Percentiles rank a stretch among this genome's conserved stretches.
Evolutionary conservation across 2,888 invertebrate species (phyloP).

Genomic region (Spilarctia lutea): DNA sequence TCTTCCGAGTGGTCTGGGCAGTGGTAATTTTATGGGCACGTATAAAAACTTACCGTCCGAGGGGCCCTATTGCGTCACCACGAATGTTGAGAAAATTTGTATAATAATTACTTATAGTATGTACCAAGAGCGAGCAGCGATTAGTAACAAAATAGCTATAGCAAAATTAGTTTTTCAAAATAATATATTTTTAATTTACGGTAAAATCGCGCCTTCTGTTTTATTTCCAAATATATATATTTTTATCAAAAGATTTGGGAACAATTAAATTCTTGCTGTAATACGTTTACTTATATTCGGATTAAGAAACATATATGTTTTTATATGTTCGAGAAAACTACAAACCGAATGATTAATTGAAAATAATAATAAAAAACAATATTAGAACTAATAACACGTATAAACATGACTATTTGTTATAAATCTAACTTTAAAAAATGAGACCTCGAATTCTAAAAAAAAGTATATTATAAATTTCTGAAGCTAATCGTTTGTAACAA

Average conservation of each 20-base stretch:
- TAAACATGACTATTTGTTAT: neutral
- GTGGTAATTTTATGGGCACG: constrained; percentile 66
- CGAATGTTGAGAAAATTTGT: constrained; percentile 72
- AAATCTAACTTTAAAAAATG: neutral
- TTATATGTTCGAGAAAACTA: too few species aligned
- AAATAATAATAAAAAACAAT: neutral
- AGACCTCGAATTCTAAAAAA: neutral
- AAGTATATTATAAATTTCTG: neutral
- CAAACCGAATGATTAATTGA: neutral
- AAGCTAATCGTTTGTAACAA: neutral
- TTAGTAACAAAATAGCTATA: constrained; percentile 13
- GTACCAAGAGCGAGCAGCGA: constrained; percentile 57
- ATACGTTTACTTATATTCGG: neutral
- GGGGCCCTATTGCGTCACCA: constrained; percentile 79
- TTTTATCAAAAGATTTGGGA: neutral
- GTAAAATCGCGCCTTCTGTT: neutral
- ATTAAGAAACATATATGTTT: neutral
- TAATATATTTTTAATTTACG: neutral
- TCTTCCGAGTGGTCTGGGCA: constrained; percentile 56
- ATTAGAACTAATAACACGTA: neutral
- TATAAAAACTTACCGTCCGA: constrained; percentile 66
- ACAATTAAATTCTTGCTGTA: neutral
- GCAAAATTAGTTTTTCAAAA: neutral
- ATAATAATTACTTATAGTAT: constrained; percentile 57
- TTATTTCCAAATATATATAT: neutral